phyloP scores from a whole-genome alignment of 2,888 invertebrate genomes.

The Odontomyia ornata region DNA sequence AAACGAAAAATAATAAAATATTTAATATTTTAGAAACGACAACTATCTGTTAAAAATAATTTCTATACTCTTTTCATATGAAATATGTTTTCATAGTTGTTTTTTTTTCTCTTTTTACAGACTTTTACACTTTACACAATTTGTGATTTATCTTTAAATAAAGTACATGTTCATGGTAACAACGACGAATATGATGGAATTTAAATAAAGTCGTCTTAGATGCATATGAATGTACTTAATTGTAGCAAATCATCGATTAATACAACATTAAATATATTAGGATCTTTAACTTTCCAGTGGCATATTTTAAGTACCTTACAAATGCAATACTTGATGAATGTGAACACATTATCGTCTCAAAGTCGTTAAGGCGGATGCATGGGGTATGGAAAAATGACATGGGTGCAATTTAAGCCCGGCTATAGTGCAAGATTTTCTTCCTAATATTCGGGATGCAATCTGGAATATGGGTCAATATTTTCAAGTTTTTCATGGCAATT shows the following conservation, averaged over 20 bases:
- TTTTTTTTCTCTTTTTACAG: neutral
- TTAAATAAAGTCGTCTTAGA: neutral
- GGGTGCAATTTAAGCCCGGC: neutral
- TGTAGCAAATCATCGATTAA: neutral
- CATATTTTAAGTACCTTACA: conserved; percentile 28
- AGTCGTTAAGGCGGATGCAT: neutral
- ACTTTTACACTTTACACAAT: conserved; percentile 4
- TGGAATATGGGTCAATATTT: too few species aligned
- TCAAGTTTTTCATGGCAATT: too few species aligned
- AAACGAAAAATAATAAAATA: too few species aligned
- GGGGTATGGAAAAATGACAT: neutral
- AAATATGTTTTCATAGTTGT: neutral
- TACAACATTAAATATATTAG: neutral
- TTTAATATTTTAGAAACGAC: too few species aligned
- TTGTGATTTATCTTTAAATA: conserved; percentile 1
- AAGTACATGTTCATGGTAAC: conserved; percentile 34
- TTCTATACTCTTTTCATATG: neutral
- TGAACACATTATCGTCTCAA: conserved; percentile 26
- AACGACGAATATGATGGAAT: neutral
- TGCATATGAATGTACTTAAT: neutral
- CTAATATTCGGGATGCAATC: too few species aligned
- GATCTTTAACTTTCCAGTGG: conserved; percentile 3
- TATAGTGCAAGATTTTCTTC: too few species aligned
- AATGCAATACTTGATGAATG: conserved; percentile 23
- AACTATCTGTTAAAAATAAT: neutral